Base-by-base conservation (phyloP, 2,797 vertebrate genomes). In the Microchirus variegatus region DNA sequence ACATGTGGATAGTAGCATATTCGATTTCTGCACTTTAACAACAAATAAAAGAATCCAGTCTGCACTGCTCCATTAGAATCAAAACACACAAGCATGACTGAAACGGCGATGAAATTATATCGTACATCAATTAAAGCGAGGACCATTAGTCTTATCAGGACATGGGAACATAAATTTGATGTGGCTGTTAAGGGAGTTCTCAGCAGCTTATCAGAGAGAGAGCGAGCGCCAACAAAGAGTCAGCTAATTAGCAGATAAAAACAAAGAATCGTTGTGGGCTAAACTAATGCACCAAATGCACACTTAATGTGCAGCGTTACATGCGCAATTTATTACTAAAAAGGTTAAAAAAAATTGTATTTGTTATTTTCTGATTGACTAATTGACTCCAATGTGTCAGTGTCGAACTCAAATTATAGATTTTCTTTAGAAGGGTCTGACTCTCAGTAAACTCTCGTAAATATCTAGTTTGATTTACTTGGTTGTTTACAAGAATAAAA, bases 81-180 rank as follows among this genome's bases (percentile, higher is more conserved):
- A 40, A 68, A 59, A 69, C 37, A 63, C 53, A 53, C 59, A 41
- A 41, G 59, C 67, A 42, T 75, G 75, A 84, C 75, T 64, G 42
- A 77, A 81, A 71, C 51, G 68, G 63, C 72, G 77, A 78, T 54
- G 51, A 68, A 66, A 76, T 48, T 26, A 65, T 52, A 73, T 77
- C 56, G 71, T 71, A 64, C 86, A 90, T 88, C 80, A 89, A 82
- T 91, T 90, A 89, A 12, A 80, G 56, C 63, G 15, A 78, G 67
- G 77, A 75, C 68, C 73, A 81, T 90, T 87, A 90, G 81, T 58
- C 75, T 78, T 83, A 88, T 89, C 80, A 63, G 70, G 63, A 78
- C 82, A 82, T 49, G 72, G 53, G 66, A 82, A 86, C 78, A 84
- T 68, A 48, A 47, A 70, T 82, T 78, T 81, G 70, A 74, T 82